A percentile compares a stretch with the other conserved stretches of the same genome.
phyloP scores from a whole-genome alignment of 2,113 vertebrate genomes.

The Cebus imitator region DNA sequence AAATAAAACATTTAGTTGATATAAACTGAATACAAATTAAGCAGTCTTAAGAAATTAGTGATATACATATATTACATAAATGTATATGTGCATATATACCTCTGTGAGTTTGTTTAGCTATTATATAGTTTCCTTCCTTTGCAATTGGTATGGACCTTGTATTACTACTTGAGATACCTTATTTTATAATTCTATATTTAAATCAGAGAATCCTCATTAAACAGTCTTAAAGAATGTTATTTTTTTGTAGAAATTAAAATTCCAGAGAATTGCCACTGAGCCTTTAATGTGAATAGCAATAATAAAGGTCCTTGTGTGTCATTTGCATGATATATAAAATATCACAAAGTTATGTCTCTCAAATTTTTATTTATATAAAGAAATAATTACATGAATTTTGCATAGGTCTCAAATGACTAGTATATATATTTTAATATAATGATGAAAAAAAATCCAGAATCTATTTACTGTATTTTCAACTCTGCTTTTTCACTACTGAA shows the following conservation, averaged over 20 bases:
- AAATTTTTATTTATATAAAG: background rate
- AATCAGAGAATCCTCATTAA: background rate
- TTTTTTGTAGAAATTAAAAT: background rate
- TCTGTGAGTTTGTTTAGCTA: background rate
- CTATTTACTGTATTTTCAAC: background rate
- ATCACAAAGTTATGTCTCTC: background rate
- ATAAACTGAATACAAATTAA: background rate
- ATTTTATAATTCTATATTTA: background rate
- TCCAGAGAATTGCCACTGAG: background rate
- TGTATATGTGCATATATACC: rapidly evolving
- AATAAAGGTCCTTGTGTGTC: background rate
- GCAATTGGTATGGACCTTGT: background rate
- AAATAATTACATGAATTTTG: background rate
- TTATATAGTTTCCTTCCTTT: background rate
- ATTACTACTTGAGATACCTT: background rate
- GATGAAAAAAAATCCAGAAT: background rate
- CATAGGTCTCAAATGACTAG: background rate
- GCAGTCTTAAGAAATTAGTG: background rate
- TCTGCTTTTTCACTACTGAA: background rate
- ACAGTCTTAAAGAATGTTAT: background rate
- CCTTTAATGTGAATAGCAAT: background rate
- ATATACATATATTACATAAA: background rate
- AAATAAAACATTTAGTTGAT: background rate
- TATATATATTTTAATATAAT: background rate
- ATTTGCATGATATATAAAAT: background rate